These are phyloP conservation scores for Corvus moneduloides DNA, from an alignment of 2,113 vertebrate genomes.

Conservation along the genomic window DNA sequence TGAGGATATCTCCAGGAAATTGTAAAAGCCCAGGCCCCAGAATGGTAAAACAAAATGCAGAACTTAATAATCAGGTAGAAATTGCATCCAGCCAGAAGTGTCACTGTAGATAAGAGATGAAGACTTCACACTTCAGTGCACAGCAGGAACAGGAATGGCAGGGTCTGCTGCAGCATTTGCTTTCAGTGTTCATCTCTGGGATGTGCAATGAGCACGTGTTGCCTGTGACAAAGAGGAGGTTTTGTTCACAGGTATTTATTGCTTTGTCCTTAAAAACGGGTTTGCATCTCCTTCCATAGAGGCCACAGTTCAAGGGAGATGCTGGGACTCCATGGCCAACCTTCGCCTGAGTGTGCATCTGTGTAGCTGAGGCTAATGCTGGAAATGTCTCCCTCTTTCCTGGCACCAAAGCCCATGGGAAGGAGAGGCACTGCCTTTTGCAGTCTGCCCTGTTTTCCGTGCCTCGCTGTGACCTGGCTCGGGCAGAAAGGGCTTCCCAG, in stretches of 20 bases:
- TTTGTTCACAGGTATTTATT: not conserved
- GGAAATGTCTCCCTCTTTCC: not conserved
- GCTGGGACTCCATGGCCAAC: not conserved
- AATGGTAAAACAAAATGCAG: not conserved
- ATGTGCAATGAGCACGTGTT: rapidly evolving
- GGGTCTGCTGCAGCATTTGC: not conserved
- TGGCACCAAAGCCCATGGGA: not conserved
- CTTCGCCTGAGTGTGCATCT: not conserved
- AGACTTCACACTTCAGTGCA: not conserved
- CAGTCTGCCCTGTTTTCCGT: not conserved
- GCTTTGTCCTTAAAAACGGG: not conserved
- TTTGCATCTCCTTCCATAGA: not conserved
- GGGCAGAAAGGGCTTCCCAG: not conserved
- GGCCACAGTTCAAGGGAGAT: rapidly evolving
- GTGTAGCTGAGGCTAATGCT: not conserved
- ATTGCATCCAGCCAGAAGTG: not conserved
- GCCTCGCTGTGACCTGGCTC: not conserved
- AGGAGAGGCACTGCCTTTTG: not conserved
- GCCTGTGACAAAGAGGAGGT: not conserved
- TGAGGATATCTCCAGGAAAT: not conserved
- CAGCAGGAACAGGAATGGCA: not conserved
- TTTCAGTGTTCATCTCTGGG: not conserved
- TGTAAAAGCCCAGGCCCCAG: not conserved
- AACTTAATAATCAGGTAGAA: not conserved
- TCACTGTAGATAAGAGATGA: not conserved